Conservation (phyloP, 2,113 vertebrate species). For the Nyctereutes procyonoides region DNA sequence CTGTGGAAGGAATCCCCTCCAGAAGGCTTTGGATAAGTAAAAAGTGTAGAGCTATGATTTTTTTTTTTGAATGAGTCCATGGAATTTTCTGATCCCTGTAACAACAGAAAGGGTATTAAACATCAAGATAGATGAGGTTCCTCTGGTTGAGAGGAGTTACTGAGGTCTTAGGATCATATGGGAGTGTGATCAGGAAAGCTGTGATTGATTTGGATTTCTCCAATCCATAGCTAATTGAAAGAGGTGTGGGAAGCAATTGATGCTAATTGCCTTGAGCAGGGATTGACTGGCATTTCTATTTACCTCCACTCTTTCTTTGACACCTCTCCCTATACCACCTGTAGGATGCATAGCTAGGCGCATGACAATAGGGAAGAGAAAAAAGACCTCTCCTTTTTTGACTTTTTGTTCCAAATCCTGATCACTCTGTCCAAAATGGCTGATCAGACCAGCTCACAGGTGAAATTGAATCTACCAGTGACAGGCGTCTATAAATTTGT, state of each 20-base stretch:
- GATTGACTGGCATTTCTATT: not conserved
- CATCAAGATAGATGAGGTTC: not conserved
- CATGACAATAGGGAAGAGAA: not conserved
- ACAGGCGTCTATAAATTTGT: not conserved
- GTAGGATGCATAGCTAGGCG: not conserved
- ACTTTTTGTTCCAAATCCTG: not conserved
- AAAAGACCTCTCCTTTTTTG: not conserved
- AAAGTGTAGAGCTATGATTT: not conserved
- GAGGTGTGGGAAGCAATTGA: not conserved
- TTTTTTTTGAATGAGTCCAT: not conserved
- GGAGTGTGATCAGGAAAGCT: not conserved
- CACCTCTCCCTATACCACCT: rapidly evolving
- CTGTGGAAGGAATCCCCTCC: not conserved
- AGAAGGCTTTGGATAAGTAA: not conserved
- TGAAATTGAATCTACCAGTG: not conserved
- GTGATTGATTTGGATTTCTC: not conserved
- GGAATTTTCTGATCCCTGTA: not conserved
- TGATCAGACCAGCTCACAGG: not conserved
- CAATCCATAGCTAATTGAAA: not conserved
- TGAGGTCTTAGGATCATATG: not conserved
- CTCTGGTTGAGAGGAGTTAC: not conserved
- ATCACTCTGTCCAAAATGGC: not conserved
- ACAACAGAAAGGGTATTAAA: not conserved
- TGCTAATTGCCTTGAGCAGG: not conserved
- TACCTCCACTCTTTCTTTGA: not conserved